Percentiles rank a stretch among this genome's conserved stretches.
Evolutionary conservation across 2,113 vertebrate genomes (phyloP).

Genomic region (Nannospalax galili): DNA sequence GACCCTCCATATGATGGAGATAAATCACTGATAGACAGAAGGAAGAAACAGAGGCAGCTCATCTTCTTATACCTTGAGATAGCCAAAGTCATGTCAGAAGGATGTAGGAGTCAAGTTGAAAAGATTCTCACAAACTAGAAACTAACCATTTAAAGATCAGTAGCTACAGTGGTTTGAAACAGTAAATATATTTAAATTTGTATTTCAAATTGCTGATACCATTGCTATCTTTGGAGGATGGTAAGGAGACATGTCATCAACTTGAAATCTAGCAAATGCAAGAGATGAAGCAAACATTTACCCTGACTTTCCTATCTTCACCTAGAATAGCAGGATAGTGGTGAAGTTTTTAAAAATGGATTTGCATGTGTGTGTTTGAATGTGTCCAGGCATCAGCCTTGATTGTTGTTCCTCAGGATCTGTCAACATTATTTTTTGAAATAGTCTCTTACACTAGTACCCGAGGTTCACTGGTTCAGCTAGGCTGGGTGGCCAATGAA

Average conservation of each 20-base stretch:
- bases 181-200: constrained; percentile 16
- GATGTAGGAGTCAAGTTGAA: neutral
- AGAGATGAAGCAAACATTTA: neutral
- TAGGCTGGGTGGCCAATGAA: neutral
- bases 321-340: neutral
- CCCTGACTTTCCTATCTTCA: neutral
- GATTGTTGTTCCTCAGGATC: neutral
- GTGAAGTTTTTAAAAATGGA: neutral
- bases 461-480: neutral
- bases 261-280: constrained; percentile 32
- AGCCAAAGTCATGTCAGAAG: neutral
- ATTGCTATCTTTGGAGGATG: neutral
- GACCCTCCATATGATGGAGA: neutral
- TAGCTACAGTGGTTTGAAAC: neutral
- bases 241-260: neutral
- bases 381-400: neutral
- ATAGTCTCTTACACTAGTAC: neutral
- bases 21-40: neutral
- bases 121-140: neutral
- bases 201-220: constrained; percentile 8
- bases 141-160: neutral
- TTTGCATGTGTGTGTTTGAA: neutral
- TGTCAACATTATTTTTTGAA: neutral
- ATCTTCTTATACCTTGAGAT: neutral
- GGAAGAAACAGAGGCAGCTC: neutral